Percentiles rank a stretch among this genome's conserved stretches.
phyloP scores from a whole-genome alignment of 2,888 invertebrate genomes.

The Drosophila leonis region DNA sequence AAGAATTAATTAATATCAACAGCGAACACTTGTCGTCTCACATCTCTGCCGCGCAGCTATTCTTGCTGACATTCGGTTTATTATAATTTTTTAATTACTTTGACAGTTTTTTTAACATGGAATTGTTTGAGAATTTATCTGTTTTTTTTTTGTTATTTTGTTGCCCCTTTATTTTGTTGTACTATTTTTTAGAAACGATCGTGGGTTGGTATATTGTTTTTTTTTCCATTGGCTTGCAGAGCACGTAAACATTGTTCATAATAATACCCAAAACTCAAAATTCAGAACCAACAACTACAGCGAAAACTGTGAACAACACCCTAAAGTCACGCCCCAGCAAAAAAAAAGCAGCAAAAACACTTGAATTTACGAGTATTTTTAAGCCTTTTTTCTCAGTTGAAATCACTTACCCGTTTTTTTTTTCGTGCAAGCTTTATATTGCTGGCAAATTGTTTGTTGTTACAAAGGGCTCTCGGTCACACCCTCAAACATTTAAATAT shows the following conservation, averaged over 20 bases:
- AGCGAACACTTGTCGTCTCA: conserved; percentile 62
- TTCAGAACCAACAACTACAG: conserved; percentile 33
- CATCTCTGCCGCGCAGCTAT: conserved; percentile 39
- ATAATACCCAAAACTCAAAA: conserved; percentile 57
- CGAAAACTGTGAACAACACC: conserved; percentile 57
- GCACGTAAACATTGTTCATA: conserved; percentile 70
- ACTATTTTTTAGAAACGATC: conserved; percentile 19
- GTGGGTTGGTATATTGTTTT: conserved; percentile 53
- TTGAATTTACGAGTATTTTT: conserved; percentile 63
- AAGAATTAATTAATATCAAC: conserved; percentile 76
- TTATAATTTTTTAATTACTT: conserved; percentile 55
- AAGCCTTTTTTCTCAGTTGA: conserved; percentile 31
- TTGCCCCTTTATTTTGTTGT: neutral
- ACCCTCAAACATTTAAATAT: conserved; percentile 34
- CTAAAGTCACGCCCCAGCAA: conserved; percentile 72
- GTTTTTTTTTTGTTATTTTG: conserved; percentile 20
- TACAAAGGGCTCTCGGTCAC: conserved; percentile 47
- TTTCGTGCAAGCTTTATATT: conserved; percentile 52
- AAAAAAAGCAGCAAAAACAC: conserved; percentile 32
- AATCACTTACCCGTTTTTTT: conserved; percentile 40
- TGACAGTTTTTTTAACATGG: conserved; percentile 53
- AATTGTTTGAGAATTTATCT: conserved; percentile 43
- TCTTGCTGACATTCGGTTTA: conserved; percentile 53
- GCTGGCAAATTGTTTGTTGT: conserved; percentile 51
- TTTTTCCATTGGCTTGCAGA: conserved; percentile 44